Conservation (phyloP, 2,113 vertebrate species). For the Brachionichthys hirsutus region DNA sequence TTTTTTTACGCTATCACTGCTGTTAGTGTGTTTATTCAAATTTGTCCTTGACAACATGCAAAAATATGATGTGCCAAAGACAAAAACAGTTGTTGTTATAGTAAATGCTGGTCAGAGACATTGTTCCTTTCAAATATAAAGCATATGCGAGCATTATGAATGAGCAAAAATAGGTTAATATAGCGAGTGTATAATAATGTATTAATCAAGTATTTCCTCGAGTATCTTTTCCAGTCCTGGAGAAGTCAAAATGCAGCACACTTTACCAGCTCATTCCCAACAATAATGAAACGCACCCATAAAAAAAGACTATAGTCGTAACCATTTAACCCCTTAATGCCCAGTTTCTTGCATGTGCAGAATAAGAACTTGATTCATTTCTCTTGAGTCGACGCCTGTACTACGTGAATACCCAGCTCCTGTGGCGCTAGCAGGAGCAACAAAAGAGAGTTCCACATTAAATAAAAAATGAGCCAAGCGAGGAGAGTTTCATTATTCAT, state of each 20-base stretch:
- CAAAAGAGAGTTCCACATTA: conserved; percentile 78
- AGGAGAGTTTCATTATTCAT: conserved; percentile 80
- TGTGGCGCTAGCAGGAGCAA: conserved; percentile 66
- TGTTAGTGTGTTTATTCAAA: too few species aligned
- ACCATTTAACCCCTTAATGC: conserved; percentile 68
- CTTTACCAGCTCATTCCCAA: conserved; percentile 33
- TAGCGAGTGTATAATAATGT: neutral
- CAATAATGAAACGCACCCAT: conserved; percentile 28
- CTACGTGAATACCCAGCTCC: conserved; percentile 51
- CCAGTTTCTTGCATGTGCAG: conserved; percentile 48
- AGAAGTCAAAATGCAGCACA: conserved; percentile 15
- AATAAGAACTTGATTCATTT: conserved; percentile 44
- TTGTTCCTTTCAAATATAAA: too few species aligned
- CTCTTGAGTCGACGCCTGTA: conserved; percentile 65
- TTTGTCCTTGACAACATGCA: too few species aligned
- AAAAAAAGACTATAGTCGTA: conserved; percentile 52
- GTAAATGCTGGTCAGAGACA: neutral
- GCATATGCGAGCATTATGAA: neutral
- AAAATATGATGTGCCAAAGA: too few species aligned
- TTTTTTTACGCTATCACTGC: too few species aligned
- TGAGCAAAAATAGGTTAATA: neutral
- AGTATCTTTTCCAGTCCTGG: conserved; percentile 16
- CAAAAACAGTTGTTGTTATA: neutral
- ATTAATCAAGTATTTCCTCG: conserved; percentile 21
- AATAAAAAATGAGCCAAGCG: conserved; percentile 78